phyloP scores from a whole-genome alignment of 2,797 vertebrate species.

The Artibeus jamaicensis region DNA sequence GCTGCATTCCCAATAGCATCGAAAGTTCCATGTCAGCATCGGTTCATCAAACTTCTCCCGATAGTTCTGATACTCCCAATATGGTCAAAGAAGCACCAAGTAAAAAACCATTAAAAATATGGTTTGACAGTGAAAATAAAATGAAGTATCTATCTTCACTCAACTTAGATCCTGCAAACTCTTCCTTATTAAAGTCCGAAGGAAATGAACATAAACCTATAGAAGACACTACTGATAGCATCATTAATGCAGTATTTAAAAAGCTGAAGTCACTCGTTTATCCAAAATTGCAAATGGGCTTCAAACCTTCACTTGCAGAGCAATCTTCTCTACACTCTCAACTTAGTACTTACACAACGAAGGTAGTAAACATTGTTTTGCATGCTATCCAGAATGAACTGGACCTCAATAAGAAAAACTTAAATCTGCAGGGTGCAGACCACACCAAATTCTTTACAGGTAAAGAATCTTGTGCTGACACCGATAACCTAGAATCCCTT shows the following conservation, averaged over 20 bases:
- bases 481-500: conserved; percentile 2
- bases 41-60: background rate
- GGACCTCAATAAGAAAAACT: background rate
- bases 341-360: conserved; percentile 65
- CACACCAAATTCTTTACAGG: background rate
- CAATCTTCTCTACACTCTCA: conserved; percentile 54
- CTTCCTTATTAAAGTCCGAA: background rate
- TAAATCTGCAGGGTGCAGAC: background rate
- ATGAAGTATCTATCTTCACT: conserved; percentile 67
- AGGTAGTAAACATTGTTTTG: conserved; percentile 71
- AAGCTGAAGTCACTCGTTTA: conserved; percentile 60
- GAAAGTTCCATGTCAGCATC: background rate
- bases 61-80: background rate
- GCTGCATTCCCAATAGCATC: background rate
- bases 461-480: background rate
- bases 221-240: conserved; percentile 37
- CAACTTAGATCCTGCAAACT: background rate
- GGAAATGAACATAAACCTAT: background rate
- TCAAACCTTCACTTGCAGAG: background rate
- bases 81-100: background rate
- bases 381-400: conserved; percentile 67
- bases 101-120: conserved; percentile 38
- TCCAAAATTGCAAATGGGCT: conserved; percentile 46
- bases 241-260: conserved; percentile 61
- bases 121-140: conserved; percentile 73